phyloP scores from a whole-genome alignment of 2,888 invertebrate genomes.

The Pollenia griseotomentosa region DNA sequence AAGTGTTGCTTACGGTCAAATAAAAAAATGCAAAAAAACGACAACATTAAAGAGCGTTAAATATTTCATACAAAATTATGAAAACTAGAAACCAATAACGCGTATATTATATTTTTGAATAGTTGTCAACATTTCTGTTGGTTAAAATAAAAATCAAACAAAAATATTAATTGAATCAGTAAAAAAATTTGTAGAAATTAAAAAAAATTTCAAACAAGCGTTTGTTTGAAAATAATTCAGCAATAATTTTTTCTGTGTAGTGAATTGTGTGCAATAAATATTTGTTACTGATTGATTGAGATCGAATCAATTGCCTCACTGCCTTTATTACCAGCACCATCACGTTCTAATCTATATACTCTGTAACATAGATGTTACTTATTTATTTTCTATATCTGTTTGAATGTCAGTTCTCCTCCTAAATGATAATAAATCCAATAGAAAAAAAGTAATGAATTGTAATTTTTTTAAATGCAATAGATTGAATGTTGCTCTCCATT shows the following conservation, averaged over 20 bases:
- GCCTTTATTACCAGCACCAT: slow-evolving; percentile 12
- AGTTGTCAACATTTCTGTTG: too few species aligned
- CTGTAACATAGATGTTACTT: neutral
- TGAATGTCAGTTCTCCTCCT: neutral
- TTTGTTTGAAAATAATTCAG: too few species aligned
- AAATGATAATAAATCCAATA: neutral
- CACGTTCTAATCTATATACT: slow-evolving; percentile 26
- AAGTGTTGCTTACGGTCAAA: too few species aligned
- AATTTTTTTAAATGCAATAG: neutral
- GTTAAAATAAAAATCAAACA: too few species aligned
- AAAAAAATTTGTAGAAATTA: too few species aligned
- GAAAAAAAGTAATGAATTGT: neutral
- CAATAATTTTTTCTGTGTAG: neutral
- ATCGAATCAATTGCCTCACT: slow-evolving; percentile 22
- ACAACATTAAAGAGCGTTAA: too few species aligned
- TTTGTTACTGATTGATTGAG: slow-evolving; percentile 45
- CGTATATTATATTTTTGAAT: too few species aligned
- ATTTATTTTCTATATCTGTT: neutral
- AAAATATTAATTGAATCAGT: too few species aligned
- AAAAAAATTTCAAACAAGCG: too few species aligned
- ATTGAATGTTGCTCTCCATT: slow-evolving; percentile 30
- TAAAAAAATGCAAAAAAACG: too few species aligned
- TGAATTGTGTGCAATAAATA: slow-evolving; percentile 12
- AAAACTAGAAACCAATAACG: too few species aligned
- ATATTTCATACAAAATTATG: too few species aligned